A percentile compares a stretch with the other conserved stretches of the same genome.
Evolutionary conservation across 2,797 vertebrate species (phyloP).

Genomic region (Austrolebias charrua): DNA sequence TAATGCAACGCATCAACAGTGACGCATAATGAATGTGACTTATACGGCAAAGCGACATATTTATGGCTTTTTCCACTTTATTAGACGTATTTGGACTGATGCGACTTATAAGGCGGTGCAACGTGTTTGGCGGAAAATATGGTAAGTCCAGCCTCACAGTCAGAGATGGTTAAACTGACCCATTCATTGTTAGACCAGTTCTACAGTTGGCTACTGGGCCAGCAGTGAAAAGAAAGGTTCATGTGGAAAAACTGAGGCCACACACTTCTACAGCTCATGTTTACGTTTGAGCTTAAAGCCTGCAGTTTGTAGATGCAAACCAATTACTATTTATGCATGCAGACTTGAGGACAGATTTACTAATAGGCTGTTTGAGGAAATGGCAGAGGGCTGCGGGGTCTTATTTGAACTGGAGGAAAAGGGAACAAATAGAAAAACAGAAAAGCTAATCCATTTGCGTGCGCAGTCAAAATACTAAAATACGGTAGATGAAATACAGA

Average conservation of each 20-base stretch:
- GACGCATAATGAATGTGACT: no score
- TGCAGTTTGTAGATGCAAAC: conserved; percentile 37
- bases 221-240: background rate
- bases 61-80: no score
- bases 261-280: conserved; percentile 50
- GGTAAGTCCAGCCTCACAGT: conserved; percentile 56
- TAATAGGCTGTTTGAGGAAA: conserved; percentile 48
- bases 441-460: conserved; percentile 31
- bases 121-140: conserved; percentile 59
- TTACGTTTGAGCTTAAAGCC: conserved; percentile 53
- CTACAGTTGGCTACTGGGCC: conserved; percentile 30
- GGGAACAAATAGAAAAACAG: conserved; percentile 24
- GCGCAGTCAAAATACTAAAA: conserved; percentile 28
- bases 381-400: conserved; percentile 14
- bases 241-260: conserved; percentile 20
- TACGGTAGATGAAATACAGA: conserved; percentile 21
- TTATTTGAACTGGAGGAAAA: conserved; percentile 15
- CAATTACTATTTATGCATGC: conserved; percentile 23
- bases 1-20: no score
- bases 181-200: conserved; percentile 51
- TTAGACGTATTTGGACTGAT: no score
- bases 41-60: no score
- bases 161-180: conserved; percentile 36
- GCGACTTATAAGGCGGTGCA: conserved; percentile 14
- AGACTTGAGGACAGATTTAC: conserved; percentile 42